phyloP scores from a whole-genome alignment of 2,888 invertebrate genomes.

The Noctua comes region DNA sequence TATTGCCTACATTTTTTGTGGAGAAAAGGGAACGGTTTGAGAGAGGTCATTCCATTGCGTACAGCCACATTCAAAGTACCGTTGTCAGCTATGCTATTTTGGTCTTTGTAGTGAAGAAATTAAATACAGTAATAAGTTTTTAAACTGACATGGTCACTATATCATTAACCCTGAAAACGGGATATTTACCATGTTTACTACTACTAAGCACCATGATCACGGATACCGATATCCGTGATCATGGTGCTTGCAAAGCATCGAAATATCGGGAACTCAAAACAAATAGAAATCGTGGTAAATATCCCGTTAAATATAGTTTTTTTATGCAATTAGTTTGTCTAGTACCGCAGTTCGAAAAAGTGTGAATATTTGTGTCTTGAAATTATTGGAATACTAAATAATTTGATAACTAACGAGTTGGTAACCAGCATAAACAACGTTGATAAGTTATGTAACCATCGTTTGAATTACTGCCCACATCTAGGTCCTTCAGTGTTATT shows the following conservation, averaged over 20 bases:
- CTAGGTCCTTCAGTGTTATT: neutral
- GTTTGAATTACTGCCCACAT: neutral
- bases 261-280: too few species aligned
- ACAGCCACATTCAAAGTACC: neutral
- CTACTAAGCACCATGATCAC: too few species aligned
- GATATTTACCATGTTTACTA: too few species aligned
- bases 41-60: neutral
- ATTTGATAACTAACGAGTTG: neutral
- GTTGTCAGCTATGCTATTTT: neutral
- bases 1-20: constrained; percentile 19
- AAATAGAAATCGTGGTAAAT: too few species aligned
- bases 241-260: too few species aligned
- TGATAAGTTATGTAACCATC: neutral
- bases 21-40: neutral
- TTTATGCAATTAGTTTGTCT: neutral
- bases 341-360: neutral
- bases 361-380: neutral
- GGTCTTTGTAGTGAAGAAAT: neutral
- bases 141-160: too few species aligned
- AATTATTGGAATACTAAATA: neutral
- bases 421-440: neutral
- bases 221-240: too few species aligned
- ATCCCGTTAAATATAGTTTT: neutral
- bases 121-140: neutral
- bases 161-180: too few species aligned